Base-by-base conservation (phyloP, 2,797 vertebrate genomes). In the Chromobotia macracanthus region DNA sequence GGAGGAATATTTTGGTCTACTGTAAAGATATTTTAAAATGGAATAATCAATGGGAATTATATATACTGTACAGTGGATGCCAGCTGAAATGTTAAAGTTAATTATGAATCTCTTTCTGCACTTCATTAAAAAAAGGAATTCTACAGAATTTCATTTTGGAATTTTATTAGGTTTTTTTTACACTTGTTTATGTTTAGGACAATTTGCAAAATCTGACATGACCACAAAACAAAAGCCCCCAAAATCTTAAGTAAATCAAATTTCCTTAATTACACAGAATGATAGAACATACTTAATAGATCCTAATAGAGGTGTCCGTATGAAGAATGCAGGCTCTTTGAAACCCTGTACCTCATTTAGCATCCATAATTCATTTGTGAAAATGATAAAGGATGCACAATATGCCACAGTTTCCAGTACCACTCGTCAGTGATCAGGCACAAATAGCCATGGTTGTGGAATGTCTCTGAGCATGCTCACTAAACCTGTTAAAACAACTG, bases 281-380 rank as follows among this genome's bases (percentile, higher is more conserved):
- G 31, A 68, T 63, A 19, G 61, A 76, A 67, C 61, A 72, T 83
- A 68, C n/a, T 63, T 75, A 48, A 61, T 41, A 44, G 13, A 51
- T 83, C 31, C 80, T 69, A 63, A 76, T 71, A 50, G 55, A 63
- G 41, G 16, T 50, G 38, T 61, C 58, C 11, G 5, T 69, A 66
- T 75, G 72, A 58, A 68, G 69, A 69, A 71, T 64, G 51, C 72
- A 25, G 61, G 23, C 79, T 72, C 38, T 63, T 58, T 48, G 66
- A 81, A 79, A 83, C 50, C 35, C 74, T 41, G 41, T 55, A 41
- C 64, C 83, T 77, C 50, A 28, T 76, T 71, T 51, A 41, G 13
- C 41, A 80, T 82, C 64, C 77, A 83, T 85, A 77, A 85, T 85
- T 85, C 79, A 83, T 85, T 50, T 77, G 69, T 73, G 68, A 79